Percentiles rank a stretch among this genome's conserved stretches.
Conservation (phyloP, 2,113 vertebrate genomes). For the Seriola dumerili region DNA sequence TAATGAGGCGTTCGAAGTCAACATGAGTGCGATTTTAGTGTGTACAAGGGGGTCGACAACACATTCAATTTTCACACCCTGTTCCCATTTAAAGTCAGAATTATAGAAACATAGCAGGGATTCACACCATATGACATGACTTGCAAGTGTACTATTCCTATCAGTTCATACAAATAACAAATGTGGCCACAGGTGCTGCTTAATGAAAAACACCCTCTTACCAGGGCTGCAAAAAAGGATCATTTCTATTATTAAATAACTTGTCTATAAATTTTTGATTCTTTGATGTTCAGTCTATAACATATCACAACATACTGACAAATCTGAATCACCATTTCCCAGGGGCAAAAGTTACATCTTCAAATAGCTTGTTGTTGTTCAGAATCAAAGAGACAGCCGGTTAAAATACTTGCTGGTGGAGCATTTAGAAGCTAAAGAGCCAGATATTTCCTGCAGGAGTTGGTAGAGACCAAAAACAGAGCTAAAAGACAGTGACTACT, state of each 20-base stretch:
- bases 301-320: not conserved
- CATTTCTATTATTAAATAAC: not conserved
- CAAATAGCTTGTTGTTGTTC: not conserved
- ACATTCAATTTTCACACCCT: slow-evolving; percentile 24
- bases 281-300: not conserved
- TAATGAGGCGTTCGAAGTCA: slow-evolving; percentile 67
- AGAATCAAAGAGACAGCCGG: no score
- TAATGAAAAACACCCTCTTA: not conserved
- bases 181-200: not conserved
- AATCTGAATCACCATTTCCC: not conserved
- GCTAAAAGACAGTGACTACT: no score
- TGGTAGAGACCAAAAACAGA: no score
- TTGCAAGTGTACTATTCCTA: not conserved
- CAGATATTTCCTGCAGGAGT: no score
- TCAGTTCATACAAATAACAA: not conserved
- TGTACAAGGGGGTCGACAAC: not conserved
- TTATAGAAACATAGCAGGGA: not conserved
- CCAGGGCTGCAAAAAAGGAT: not conserved
- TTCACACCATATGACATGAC: slow-evolving; percentile 12
- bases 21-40: slow-evolving; percentile 47
- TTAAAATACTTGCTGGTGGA: no score
- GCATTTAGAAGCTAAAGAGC: no score
- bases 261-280: not conserved
- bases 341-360: not conserved
- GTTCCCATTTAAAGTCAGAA: slow-evolving; percentile 26